These are phyloP conservation scores for Pygoscelis antarcticus DNA, from an alignment of 2,113 vertebrate species.

Conservation along the genomic window DNA sequence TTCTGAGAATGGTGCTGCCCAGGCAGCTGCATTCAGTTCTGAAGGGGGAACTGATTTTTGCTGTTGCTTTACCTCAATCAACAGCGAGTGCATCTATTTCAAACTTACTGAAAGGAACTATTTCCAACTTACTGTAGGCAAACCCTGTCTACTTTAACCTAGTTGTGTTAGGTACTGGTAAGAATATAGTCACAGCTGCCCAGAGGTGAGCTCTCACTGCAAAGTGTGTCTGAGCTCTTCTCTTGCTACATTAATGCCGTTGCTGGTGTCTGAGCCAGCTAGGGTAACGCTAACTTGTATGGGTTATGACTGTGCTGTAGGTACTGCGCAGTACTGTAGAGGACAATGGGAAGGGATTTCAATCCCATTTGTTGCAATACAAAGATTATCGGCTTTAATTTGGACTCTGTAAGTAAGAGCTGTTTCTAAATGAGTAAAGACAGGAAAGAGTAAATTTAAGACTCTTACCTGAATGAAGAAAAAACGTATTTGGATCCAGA, in stretches of 20 bases:
- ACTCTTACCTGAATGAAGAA: background rate
- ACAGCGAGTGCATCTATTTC: background rate
- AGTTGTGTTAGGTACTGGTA: background rate
- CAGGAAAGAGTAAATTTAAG: background rate
- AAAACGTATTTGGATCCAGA: background rate
- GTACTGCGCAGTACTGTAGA: background rate
- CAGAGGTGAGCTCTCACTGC: background rate
- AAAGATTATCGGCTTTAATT: background rate
- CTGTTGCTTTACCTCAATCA: background rate
- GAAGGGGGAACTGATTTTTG: background rate
- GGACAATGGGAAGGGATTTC: background rate
- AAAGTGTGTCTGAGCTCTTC: background rate
- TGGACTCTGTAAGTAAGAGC: background rate
- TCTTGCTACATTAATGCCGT: background rate
- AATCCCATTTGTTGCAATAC: background rate
- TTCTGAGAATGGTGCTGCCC: background rate
- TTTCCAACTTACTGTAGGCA: background rate
- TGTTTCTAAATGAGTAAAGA: background rate
- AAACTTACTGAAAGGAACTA: background rate
- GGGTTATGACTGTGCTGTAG: background rate
- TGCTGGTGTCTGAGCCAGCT: background rate
- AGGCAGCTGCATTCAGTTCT: background rate
- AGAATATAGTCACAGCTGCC: background rate
- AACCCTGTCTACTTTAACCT: background rate
- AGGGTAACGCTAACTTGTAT: background rate